A percentile compares a stretch with the other conserved stretches of the same genome.
Conservation (phyloP, 2,113 vertebrate species). For the Trematomus loennbergii region DNA sequence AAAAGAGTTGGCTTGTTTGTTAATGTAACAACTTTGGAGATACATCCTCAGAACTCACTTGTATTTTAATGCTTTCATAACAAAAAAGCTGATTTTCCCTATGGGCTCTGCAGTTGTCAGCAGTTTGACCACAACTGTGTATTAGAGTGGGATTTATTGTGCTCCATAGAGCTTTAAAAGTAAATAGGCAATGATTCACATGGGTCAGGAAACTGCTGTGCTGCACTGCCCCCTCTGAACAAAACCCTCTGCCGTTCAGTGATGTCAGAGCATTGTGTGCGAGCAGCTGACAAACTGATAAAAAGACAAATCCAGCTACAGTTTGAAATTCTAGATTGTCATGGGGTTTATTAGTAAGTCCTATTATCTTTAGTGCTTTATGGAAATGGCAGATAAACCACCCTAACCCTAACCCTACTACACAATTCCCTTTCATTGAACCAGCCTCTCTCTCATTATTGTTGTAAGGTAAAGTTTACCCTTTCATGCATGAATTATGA, state of each 20-base stretch:
- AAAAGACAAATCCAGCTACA: background rate
- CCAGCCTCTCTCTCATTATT: background rate
- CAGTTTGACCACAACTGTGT: slow-evolving; percentile 49
- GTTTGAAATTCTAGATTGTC: background rate
- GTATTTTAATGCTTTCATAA: slow-evolving; percentile 32
- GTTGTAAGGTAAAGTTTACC: background rate
- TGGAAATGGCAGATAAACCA: background rate
- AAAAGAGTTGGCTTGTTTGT: background rate
- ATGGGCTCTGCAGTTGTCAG: slow-evolving; percentile 37
- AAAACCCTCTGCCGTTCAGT: background rate
- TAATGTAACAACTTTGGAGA: slow-evolving; percentile 7
- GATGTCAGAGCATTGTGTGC: background rate
- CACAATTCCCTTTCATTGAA: background rate
- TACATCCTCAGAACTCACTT: slow-evolving; percentile 11
- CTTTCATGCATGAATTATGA: too few relatives aligned
- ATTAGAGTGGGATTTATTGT: slow-evolving; percentile 38
- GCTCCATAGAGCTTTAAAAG: slow-evolving; percentile 25
- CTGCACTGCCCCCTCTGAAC: background rate
- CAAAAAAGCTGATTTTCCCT: slow-evolving; percentile 35
- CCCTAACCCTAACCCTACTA: background rate
- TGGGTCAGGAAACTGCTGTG: background rate
- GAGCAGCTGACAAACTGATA: background rate
- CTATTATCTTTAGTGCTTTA: background rate
- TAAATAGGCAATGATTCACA: slow-evolving; percentile 19
- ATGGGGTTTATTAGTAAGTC: background rate